Evolutionary conservation across 2,888 invertebrate species (phyloP), one percentile per base, ranked within the genome.

Genomic region (Macrophya alboannulata): DNA sequence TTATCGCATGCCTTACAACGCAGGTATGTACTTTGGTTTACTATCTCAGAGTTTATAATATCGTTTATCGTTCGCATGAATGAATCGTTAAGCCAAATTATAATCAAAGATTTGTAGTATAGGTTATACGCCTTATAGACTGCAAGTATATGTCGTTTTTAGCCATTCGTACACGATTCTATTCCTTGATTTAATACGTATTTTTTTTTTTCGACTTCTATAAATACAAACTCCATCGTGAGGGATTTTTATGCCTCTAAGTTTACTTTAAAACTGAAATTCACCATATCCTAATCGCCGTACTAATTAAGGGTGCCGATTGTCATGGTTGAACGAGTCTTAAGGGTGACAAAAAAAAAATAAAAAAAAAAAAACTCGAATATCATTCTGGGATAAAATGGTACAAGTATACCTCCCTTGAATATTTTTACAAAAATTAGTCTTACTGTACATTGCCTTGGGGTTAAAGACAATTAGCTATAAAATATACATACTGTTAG

Each of bases 1-100:
- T 48, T 15, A 45, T 48, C 21, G 21, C 43, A 51, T 31, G 31
- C 0, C 10, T 31, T 31, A 31, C 15, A 15, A 10, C 48, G 25
- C n/a, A n/a, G n/a, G n/a, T n/a, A 55, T 77, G 55, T 37, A 77
- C 8, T 55, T 77, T 37, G 51, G 31, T 77, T 77, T 77, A 77
- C 55, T 31, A 51, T 77, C 77, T 31, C n/a, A n/a, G n/a, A 43
- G 72, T 45, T 74, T 74, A 74, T 45, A 40, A 71, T 21, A 74
- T 15, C 1, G 43, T 43, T 43, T 40, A 45, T 74, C 25, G 62
- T 4, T 74, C 12, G 43, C 45, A 45, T 74, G 43, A 43, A 74
- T 68, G 68, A 74, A 74, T 74, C 72, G 72, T 74, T 43, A 40
- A 68, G 72, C 72, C 21, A 21, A 12, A 21, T 31, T 31, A 31